Conservation (phyloP, 2,797 vertebrate species). For the Parauchenoglanis punctatus region DNA sequence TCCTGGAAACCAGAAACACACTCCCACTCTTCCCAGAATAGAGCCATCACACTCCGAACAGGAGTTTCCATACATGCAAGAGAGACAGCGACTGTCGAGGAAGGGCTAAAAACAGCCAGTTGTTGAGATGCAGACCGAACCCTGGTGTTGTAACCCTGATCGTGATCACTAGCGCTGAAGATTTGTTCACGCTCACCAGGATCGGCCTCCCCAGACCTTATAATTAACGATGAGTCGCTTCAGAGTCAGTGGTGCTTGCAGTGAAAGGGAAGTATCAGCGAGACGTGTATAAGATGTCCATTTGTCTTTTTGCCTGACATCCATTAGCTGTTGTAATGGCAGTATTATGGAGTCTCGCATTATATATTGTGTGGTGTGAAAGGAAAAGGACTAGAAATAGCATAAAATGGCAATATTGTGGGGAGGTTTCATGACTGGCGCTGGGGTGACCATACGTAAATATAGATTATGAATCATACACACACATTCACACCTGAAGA, state of each 20-base stretch:
- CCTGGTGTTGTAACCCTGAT: slow-evolving; percentile 22
- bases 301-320: background rate
- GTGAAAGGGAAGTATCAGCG: background rate
- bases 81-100: slow-evolving; percentile 26
- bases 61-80: slow-evolving; percentile 37
- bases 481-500: background rate
- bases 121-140: slow-evolving; percentile 42
- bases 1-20: slow-evolving; percentile 39
- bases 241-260: slow-evolving; percentile 8
- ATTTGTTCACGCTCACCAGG: background rate
- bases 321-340: background rate
- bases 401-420: background rate
- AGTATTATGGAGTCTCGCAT: background rate
- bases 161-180: slow-evolving; percentile 6
- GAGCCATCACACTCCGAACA: slow-evolving; percentile 36
- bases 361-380: background rate
- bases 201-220: background rate
- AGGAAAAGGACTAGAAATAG: slow-evolving; percentile 9
- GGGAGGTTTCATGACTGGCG: background rate
- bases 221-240: background rate
- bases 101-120: slow-evolving; percentile 48
- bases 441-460: background rate
- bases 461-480: background rate
- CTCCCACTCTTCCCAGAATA: slow-evolving; percentile 49
- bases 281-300: background rate